Conservation (phyloP, 2,797 vertebrate genomes). For the Alauda arvensis region DNA sequence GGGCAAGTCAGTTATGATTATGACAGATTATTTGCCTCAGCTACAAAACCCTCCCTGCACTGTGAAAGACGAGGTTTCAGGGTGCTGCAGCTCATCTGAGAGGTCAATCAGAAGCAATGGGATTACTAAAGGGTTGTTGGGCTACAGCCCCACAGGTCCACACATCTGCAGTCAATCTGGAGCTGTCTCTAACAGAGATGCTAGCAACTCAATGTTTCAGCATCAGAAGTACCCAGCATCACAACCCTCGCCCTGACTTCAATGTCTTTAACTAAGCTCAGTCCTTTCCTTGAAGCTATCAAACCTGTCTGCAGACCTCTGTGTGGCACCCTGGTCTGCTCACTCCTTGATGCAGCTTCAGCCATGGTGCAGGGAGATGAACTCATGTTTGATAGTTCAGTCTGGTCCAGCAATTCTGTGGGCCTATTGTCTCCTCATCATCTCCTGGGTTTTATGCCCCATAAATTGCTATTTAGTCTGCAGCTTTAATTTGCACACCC, state of each 20-base stretch:
- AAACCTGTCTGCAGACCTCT: background rate
- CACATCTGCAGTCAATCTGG: background rate
- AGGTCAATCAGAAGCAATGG: background rate
- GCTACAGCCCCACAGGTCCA: background rate
- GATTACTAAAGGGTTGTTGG: background rate
- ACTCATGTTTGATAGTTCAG: background rate
- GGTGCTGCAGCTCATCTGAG: background rate
- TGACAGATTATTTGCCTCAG: background rate
- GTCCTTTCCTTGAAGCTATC: background rate
- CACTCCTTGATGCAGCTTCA: background rate
- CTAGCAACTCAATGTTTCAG: background rate
- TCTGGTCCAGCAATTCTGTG: background rate
- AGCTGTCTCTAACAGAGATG: background rate
- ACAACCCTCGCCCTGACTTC: background rate
- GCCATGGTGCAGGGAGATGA: rapidly evolving
- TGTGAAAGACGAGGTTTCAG: background rate
- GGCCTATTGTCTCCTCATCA: background rate
- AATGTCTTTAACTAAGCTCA: background rate
- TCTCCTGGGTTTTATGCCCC: background rate
- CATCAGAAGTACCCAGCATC: background rate
- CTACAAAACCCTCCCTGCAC: background rate
- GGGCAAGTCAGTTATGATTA: background rate
- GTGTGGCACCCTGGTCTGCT: background rate
- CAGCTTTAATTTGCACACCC: background rate
- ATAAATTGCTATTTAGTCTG: background rate